Conservation (phyloP, 2,113 vertebrate species). For the Malurus elegans region DNA sequence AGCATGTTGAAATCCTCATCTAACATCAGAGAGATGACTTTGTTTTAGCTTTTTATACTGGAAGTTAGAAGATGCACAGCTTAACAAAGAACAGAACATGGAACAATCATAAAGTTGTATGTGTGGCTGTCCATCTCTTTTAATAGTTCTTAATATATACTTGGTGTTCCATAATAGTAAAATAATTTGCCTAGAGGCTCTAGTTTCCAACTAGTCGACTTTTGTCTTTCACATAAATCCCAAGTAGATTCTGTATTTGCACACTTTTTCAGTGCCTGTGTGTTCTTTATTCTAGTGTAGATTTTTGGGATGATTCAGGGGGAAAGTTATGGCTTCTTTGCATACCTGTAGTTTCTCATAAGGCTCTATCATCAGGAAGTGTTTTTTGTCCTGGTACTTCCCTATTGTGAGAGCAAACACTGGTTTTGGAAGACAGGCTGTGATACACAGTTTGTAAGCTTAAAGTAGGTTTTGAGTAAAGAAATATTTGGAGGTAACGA, state of each 20-base stretch:
- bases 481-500: not conserved
- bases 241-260: not conserved
- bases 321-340: not conserved
- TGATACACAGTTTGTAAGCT: not conserved
- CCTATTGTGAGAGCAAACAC: not conserved
- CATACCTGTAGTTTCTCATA: not conserved
- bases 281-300: not conserved
- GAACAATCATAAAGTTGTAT: not conserved
- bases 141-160: not conserved
- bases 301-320: not conserved
- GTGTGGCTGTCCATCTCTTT: not conserved
- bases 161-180: not conserved
- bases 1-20: not conserved
- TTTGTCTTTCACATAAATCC: not conserved
- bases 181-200: not conserved
- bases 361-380: not conserved
- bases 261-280: accelerated
- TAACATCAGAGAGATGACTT: not conserved
- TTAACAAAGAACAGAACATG: not conserved
- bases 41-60: not conserved
- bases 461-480: not conserved
- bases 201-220: not conserved
- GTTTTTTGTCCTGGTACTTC: not conserved
- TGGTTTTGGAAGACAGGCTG: not conserved
- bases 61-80: not conserved